Evolutionary conservation across 2,888 invertebrate species (phyloP).

Genomic region (Bimastos eiseni): DNA sequence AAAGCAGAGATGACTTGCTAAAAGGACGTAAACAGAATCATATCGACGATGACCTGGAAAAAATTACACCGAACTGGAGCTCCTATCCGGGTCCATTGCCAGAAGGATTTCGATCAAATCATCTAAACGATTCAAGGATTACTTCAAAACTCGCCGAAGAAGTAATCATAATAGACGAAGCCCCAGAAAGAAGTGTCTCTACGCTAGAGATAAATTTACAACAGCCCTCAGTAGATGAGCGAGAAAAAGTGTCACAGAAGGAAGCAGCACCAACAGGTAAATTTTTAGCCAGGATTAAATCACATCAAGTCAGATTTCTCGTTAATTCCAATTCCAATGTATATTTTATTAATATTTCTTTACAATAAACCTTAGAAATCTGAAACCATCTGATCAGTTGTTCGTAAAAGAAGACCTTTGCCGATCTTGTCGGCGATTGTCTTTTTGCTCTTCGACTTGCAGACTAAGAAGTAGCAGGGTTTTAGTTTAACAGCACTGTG

Average conservation of each 20-base stretch:
- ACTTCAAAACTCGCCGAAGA: background rate
- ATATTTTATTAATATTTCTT: background rate
- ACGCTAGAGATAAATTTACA: conserved; percentile 19
- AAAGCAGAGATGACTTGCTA: background rate
- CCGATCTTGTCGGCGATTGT: too few species aligned
- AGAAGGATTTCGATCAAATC: background rate
- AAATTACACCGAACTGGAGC: background rate
- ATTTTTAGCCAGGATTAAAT: background rate
- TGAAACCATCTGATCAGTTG: too few species aligned
- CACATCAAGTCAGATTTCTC: background rate
- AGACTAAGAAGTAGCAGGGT: too few species aligned
- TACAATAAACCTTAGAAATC: too few species aligned
- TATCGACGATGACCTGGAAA: background rate
- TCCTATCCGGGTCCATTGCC: conserved; percentile 20
- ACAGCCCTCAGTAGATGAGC: background rate
- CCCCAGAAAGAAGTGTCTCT: background rate
- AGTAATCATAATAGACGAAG: background rate
- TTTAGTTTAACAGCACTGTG: too few species aligned
- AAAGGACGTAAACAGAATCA: background rate
- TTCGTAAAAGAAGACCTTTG: too few species aligned
- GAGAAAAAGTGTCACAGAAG: background rate
- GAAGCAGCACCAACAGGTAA: background rate
- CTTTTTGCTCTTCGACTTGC: too few species aligned
- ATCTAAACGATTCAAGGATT: background rate
- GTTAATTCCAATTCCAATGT: background rate